These are phyloP conservation scores for Rhipidura dahli DNA, from an alignment of 2,113 vertebrate species.

Conservation along the genomic window DNA sequence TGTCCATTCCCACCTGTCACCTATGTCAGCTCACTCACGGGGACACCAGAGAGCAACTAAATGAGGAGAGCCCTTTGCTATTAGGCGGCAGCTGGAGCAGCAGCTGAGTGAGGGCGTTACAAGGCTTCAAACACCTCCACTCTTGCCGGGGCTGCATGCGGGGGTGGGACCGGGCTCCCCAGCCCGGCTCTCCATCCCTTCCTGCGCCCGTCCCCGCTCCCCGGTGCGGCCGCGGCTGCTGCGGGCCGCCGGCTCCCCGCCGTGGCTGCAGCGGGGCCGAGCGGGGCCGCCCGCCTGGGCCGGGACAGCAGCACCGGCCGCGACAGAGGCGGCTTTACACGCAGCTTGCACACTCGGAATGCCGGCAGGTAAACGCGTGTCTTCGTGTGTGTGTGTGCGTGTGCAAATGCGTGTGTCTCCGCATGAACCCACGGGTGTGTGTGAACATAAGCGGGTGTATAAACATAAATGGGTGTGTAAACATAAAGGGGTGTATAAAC, in stretches of 20 bases:
- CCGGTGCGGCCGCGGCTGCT: neutral
- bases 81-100: neutral
- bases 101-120: neutral
- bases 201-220: too few species aligned
- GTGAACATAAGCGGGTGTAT: too few species aligned
- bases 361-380: rapidly evolving
- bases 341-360: rapidly evolving
- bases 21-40: neutral
- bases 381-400: rapidly evolving
- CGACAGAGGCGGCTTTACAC: too few species aligned
- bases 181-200: neutral
- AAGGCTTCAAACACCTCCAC: neutral
- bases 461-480: too few species aligned
- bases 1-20: neutral
- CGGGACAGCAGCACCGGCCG: neutral
- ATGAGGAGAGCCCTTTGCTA: neutral
- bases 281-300: neutral
- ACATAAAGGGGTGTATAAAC: too few species aligned
- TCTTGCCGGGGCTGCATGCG: too few species aligned
- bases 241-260: neutral
- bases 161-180: neutral
- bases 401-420: too few species aligned
- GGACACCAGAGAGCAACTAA: neutral
- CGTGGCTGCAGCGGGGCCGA: neutral
- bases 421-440: rapidly evolving